phyloP scores from a whole-genome alignment of 2,888 invertebrate species.

The Teleiodes luculella region DNA sequence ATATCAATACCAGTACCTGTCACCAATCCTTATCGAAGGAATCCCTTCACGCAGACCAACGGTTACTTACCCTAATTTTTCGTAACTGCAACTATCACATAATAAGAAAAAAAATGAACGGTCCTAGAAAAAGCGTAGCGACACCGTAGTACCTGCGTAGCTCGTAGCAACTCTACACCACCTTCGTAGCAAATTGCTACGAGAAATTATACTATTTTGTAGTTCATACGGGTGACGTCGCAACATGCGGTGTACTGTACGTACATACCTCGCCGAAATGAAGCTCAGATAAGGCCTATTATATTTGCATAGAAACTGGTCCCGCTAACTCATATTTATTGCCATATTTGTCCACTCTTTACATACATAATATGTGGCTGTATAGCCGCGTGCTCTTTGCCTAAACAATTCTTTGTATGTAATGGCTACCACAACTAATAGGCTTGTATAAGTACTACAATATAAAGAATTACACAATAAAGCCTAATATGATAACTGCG shows the following conservation, averaged over 20 bases:
- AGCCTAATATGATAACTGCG: background rate
- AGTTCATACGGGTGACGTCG: background rate
- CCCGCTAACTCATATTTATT: slow-evolving; percentile 48
- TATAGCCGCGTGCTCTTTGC: background rate
- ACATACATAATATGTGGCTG: background rate
- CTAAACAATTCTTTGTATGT: slow-evolving; percentile 1
- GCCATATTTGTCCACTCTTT: slow-evolving; percentile 40
- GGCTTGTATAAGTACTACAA: background rate
- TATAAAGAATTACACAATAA: slow-evolving; percentile 5
- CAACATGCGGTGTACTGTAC: slow-evolving; percentile 18
- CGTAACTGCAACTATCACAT: no score
- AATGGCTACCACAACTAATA: background rate
- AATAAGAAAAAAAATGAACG: no score
- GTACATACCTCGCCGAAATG: slow-evolving; percentile 30
- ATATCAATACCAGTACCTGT: no score
- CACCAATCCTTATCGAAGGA: no score
- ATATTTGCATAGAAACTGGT: slow-evolving; percentile 66
- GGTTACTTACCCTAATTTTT: no score
- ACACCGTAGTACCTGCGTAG: background rate
- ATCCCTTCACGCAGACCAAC: no score
- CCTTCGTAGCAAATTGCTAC: background rate
- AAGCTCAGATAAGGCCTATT: slow-evolving; percentile 55
- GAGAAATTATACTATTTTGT: background rate
- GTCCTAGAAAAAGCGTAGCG: background rate
- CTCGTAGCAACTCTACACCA: background rate